Conservation (phyloP, 2,113 vertebrate genomes). For the Ahaetulla prasina region DNA sequence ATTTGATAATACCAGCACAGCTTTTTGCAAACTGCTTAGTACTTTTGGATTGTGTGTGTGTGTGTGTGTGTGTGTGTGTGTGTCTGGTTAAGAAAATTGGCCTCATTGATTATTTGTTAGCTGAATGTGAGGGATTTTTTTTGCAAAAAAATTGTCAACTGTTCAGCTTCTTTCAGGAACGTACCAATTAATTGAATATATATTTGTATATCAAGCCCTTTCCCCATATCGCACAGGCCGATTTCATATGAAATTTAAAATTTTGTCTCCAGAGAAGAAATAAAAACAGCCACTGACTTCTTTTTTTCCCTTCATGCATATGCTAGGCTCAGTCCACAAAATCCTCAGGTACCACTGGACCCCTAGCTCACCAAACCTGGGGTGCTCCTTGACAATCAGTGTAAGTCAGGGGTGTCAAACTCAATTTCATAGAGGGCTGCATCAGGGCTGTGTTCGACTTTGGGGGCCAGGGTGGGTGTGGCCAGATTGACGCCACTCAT, state of each 20-base stretch:
- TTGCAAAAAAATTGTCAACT: constrained; percentile 1
- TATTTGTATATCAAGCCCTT: neutral
- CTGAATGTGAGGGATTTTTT: neutral
- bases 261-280: neutral
- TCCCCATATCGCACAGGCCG: neutral
- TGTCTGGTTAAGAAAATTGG: neutral
- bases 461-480: too few species aligned
- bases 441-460: too few species aligned
- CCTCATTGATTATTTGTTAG: constrained; percentile 5
- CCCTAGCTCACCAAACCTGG: neutral
- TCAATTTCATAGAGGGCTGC: too few species aligned
- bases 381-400: neutral
- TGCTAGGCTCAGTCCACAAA: neutral
- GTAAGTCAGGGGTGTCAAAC: too few species aligned
- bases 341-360: neutral
- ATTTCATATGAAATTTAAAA: neutral
- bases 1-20: neutral
- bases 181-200: neutral
- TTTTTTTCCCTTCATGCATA: neutral
- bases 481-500: too few species aligned
- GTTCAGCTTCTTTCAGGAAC: neutral
- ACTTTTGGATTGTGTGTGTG: neutral
- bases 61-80: too few species aligned
- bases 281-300: neutral
- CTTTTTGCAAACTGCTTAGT: constrained; percentile 10